Evolutionary conservation across 2,797 vertebrate species (phyloP).

Genomic region (Alauda arvensis): DNA sequence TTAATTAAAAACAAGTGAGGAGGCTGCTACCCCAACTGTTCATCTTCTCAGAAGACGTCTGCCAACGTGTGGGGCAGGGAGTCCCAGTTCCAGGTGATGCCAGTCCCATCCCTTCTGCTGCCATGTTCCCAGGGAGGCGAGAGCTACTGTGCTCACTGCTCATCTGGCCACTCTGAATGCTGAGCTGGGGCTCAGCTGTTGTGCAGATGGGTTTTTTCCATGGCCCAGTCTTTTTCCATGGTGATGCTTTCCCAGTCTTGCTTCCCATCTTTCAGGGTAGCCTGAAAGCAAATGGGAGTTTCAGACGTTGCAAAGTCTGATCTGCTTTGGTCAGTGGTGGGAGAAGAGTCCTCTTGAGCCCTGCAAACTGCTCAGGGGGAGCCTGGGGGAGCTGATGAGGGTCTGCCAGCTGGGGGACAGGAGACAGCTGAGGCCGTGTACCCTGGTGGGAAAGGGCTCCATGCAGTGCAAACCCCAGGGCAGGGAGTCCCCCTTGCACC

Average conservation of each 20-base stretch:
- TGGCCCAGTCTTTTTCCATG: rapidly evolving
- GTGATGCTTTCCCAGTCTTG: not conserved
- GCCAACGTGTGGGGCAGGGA: not conserved
- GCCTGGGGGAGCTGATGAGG: not conserved
- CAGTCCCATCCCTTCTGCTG: not conserved
- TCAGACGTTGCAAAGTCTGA: not conserved
- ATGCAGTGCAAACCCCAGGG: not conserved
- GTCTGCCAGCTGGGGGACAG: not conserved
- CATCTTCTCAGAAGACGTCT: rapidly evolving
- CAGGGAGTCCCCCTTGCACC: not conserved
- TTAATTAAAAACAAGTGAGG: not conserved
- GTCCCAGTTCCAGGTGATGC: not conserved
- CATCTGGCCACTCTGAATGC: not conserved
- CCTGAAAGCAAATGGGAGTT: not conserved
- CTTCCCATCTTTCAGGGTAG: not conserved
- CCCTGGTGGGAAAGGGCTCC: not conserved
- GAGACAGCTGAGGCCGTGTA: not conserved
- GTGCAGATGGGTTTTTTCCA: not conserved
- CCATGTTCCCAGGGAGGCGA: not conserved
- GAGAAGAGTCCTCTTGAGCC: not conserved
- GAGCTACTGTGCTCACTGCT: not conserved
- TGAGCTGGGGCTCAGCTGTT: not conserved
- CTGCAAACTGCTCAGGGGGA: not conserved
- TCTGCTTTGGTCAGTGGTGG: not conserved
- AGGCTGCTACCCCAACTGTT: not conserved